Evolutionary conservation across 2,113 vertebrate species (phyloP), one percentile per base, ranked within the genome.

Genomic region (Gnathonemus longibarbis): DNA sequence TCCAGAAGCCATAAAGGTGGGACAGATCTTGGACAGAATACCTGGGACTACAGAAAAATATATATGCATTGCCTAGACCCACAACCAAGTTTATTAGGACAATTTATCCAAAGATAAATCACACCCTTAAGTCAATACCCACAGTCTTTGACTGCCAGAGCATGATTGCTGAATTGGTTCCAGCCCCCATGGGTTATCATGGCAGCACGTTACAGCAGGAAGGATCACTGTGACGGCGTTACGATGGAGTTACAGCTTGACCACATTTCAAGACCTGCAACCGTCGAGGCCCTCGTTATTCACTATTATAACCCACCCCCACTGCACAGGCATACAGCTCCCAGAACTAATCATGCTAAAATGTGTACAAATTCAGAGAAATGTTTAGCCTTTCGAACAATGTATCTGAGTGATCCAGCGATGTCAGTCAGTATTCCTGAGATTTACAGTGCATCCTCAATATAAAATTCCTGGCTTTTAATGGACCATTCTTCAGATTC

Each of bases 381-480:
- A 39, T 17, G 13, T 84, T 84, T 24, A n/a, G 77, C 11, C 19
- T 10, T 84, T 45, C 3, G 1, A 46, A 48, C 11, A 0, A 46
- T 84, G 42, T 10, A 48, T 84, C 45, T n/a, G 45, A 48, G 83
- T 19, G 42, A 35, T 58, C 3, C 24, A 21, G 88, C 7, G 42
- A 17, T 39, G 42, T 48, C 39, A 74, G 45, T 19, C 27, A 13
- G 8, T 27, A 31, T 45, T 74, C 42, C 52, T 9, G 35, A 46
- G 9, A 21, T 58, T 70, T 19, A 88, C 9, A 45, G 42, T 31
- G 58, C 58, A n/a, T 49, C 88, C n/a, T 74, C 62, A 88, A 39
- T 39, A 88, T 70, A 17, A 49, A 88, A 88, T 74, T 74, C 88
- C 62, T 70, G n/a, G 88, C 15, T 50, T 66, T 31, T 88, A 74